Conservation (phyloP, 92 coral and sea anemone genomes). For the Pocillopora grandis region DNA sequence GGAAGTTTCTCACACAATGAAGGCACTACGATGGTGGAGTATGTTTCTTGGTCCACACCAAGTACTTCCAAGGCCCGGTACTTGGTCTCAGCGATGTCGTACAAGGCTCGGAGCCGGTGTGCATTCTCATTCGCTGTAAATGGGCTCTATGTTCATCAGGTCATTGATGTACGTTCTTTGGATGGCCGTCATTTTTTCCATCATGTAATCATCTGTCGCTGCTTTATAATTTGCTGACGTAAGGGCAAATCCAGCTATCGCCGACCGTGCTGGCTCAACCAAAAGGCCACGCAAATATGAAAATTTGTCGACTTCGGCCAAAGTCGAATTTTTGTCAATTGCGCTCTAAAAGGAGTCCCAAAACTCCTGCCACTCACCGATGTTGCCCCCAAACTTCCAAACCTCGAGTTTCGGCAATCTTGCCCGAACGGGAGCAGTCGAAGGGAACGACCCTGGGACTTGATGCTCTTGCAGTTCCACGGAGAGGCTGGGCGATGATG, state of each 20-base stretch:
- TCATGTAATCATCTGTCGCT: slow-evolving; percentile 20
- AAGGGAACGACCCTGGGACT: neutral
- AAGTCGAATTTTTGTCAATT: slow-evolving; percentile 15
- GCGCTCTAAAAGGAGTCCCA: slow-evolving; percentile 63
- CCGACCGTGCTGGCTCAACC: slow-evolving; percentile 15
- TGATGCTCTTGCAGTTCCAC: neutral
- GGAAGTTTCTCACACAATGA: slow-evolving; percentile 38
- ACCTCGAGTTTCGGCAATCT: slow-evolving; percentile 44
- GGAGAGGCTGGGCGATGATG: neutral
- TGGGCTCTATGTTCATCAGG: slow-evolving; percentile 20
- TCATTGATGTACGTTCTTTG: slow-evolving; percentile 14
- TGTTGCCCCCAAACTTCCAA: slow-evolving; percentile 18
- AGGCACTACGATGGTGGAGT: slow-evolving; percentile 34
- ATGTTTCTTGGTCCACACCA: neutral
- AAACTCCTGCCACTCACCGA: slow-evolving; percentile 58
- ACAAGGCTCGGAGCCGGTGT: neutral
- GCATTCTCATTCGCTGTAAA: slow-evolving; percentile 34
- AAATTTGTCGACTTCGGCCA: slow-evolving; percentile 22
- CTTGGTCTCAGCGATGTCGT: neutral
- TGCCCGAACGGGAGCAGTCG: neutral
- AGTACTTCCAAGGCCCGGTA: neutral
- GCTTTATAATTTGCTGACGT: slow-evolving; percentile 37
- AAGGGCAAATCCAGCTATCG: slow-evolving; percentile 47
- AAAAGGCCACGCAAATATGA: slow-evolving; percentile 9
- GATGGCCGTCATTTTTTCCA: slow-evolving; percentile 16